Conservation (phyloP, 2,888 invertebrate species). For the Nemotelus pantherinus region DNA sequence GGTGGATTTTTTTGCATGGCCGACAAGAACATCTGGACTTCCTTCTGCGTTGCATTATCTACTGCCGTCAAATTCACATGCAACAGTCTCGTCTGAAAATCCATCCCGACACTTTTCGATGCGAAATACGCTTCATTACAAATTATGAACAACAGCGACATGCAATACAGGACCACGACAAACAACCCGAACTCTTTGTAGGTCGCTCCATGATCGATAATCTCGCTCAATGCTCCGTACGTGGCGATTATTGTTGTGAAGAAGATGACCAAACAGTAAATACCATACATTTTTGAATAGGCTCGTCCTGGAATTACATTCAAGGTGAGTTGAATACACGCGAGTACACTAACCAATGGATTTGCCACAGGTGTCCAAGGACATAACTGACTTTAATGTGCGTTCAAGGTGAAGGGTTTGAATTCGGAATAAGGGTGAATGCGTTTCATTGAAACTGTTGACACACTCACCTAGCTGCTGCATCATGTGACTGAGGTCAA, state of each 20-base stretch:
- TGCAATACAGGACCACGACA: slow-evolving; percentile 76
- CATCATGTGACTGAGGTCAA: slow-evolving; percentile 81
- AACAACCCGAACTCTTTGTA: slow-evolving; percentile 78
- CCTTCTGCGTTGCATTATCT: slow-evolving; percentile 73
- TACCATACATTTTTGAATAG: slow-evolving; percentile 81
- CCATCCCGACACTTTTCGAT: slow-evolving; percentile 71
- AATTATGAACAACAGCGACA: slow-evolving; percentile 75
- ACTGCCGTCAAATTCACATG: slow-evolving; percentile 75
- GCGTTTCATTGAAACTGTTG: neutral
- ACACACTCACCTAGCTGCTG: slow-evolving; percentile 71
- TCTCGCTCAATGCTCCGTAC: slow-evolving; percentile 77
- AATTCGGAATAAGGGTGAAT: neutral
- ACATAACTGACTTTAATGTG: neutral
- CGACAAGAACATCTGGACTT: slow-evolving; percentile 78
- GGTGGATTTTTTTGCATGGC: slow-evolving; percentile 80
- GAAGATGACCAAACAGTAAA: slow-evolving; percentile 78
- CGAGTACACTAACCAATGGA: neutral
- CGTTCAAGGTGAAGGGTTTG: slow-evolving; percentile 4
- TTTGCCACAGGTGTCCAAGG: neutral
- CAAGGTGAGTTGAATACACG: neutral
- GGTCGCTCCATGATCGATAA: slow-evolving; percentile 76
- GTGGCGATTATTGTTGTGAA: slow-evolving; percentile 78
- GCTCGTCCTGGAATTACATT: slow-evolving; percentile 67
- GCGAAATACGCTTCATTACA: slow-evolving; percentile 79
- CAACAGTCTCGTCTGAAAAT: slow-evolving; percentile 72